A percentile compares a stretch with the other conserved stretches of the same genome.
Conservation (phyloP, 2,888 invertebrate genomes). For the Gymnoscelis rufifasciata region DNA sequence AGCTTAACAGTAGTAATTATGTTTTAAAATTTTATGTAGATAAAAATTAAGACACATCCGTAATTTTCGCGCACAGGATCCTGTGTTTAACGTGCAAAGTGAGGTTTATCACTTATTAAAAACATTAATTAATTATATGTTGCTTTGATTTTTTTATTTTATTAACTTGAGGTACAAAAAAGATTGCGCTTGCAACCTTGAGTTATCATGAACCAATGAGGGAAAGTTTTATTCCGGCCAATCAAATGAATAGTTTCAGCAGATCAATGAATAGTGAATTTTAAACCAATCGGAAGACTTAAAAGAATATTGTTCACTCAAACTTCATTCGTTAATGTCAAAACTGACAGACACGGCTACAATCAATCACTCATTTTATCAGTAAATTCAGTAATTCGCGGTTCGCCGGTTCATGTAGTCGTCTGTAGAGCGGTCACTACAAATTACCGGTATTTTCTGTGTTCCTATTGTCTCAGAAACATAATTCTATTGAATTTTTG, state of each 20-base stretch:
- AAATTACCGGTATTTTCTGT: conserved; percentile 59
- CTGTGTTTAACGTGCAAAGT: no score
- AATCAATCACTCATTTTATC: not conserved
- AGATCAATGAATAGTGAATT: not conserved
- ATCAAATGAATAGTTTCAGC: not conserved
- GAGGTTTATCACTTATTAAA: no score
- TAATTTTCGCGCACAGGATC: no score
- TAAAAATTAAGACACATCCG: no score
- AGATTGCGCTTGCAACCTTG: no score
- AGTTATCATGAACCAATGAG: conserved; percentile 2
- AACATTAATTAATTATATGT: no score
- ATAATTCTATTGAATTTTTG: conserved; percentile 37
- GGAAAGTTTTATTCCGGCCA: not conserved
- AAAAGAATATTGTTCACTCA: conserved; percentile 7
- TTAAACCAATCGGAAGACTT: conserved; percentile 7
- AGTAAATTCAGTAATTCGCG: conserved; percentile 54
- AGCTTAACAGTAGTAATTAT: no score
- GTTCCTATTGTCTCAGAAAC: conserved; percentile 38
- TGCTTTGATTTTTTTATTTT: no score
- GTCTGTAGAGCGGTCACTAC: conserved; percentile 63
- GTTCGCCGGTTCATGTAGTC: conserved; percentile 59
- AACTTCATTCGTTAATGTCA: conserved; percentile 8
- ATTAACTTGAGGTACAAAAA: no score
- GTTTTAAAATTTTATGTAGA: no score
- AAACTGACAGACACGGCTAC: conserved; percentile 2